A percentile compares a stretch with the other conserved stretches of the same genome.
Conservation (phyloP, 2,797 vertebrate genomes). For the Cyprinella venusta region DNA sequence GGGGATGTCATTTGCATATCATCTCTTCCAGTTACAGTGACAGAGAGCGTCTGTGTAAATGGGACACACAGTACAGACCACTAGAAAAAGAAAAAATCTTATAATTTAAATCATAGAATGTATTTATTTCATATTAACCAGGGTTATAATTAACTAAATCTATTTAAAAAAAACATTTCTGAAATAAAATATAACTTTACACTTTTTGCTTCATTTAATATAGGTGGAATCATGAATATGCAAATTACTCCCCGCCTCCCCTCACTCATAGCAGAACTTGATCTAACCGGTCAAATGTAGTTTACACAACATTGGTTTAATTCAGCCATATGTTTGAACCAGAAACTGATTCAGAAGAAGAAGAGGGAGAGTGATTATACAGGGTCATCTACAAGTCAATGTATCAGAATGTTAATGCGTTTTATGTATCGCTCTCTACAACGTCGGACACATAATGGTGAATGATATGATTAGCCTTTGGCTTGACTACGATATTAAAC, state of each 20-base stretch:
- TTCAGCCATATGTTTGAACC: background rate
- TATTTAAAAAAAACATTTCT: background rate
- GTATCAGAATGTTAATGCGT: background rate
- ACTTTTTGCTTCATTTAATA: background rate
- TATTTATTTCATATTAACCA: background rate
- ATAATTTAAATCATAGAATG: background rate
- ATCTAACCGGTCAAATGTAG: background rate
- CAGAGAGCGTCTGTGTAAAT: slow-evolving; percentile 11
- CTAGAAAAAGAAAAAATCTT: background rate
- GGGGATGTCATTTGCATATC: slow-evolving; percentile 4
- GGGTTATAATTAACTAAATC: background rate
- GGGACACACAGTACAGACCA: slow-evolving; percentile 32
- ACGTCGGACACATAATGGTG: no score
- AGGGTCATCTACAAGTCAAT: background rate
- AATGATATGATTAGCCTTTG: no score
- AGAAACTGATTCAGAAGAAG: background rate
- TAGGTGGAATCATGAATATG: background rate
- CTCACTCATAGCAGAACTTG: background rate
- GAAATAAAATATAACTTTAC: background rate
- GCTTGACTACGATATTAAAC: background rate
- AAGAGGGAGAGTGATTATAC: no score
- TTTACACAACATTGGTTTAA: background rate
- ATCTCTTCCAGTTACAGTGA: slow-evolving; percentile 19
- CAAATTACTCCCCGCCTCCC: background rate
- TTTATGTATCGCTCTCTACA: no score